A percentile compares a stretch with the other conserved stretches of the same genome.
These are phyloP conservation scores for Chionis minor DNA, from an alignment of 2,113 vertebrate species.

Conservation along the genomic window DNA sequence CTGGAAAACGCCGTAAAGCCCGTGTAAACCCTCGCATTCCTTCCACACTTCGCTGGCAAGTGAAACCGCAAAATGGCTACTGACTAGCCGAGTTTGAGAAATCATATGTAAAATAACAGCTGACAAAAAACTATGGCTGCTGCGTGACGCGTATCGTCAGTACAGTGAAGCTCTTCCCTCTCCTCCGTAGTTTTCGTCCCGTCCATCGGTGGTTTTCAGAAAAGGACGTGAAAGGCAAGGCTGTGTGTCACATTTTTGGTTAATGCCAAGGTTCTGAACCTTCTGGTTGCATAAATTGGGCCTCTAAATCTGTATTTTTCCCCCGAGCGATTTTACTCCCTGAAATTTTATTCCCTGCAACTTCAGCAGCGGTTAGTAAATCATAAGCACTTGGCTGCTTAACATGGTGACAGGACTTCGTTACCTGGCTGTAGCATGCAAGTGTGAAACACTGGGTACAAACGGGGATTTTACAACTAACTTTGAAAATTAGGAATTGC, in stretches of 20 bases:
- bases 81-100: neutral
- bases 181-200: fast-evolving
- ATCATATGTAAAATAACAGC: neutral
- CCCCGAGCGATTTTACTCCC: neutral
- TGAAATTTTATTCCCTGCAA: neutral
- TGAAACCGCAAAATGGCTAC: fast-evolving
- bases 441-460: neutral
- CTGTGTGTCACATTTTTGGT: no score
- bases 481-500: neutral
- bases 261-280: neutral
- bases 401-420: fast-evolving
- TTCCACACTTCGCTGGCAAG: fast-evolving
- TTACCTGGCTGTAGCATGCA: neutral
- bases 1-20: neutral
- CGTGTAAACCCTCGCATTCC: fast-evolving
- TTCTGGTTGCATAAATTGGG: no score
- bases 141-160: fast-evolving
- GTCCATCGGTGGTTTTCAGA: neutral
- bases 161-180: fast-evolving
- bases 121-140: neutral
- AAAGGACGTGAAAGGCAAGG: neutral
- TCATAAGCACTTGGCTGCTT: neutral
- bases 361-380: neutral
- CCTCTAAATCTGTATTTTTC: neutral
- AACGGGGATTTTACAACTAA: neutral